Conservation (phyloP, 2,888 invertebrate genomes). For the Synergus umbraculus region DNA sequence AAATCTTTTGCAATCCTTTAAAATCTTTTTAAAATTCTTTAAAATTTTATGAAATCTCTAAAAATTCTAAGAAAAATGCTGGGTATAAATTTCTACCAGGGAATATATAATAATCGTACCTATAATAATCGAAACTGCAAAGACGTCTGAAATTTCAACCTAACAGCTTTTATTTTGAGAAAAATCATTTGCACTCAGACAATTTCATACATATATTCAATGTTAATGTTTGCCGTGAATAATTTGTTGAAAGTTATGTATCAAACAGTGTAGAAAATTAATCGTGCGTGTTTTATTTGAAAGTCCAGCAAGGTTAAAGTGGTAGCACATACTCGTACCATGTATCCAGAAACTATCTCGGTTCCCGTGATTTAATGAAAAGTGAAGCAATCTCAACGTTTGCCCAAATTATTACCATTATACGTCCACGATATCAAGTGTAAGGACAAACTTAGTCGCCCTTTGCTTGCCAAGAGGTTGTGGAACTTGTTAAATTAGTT, state of each 20-base stretch:
- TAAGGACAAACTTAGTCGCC: conserved; percentile 56
- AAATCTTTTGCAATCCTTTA: too few relatives aligned
- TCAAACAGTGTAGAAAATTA: conserved; percentile 54
- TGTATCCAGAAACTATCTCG: conserved; percentile 56
- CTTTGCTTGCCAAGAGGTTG: conserved; percentile 53
- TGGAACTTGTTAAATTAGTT: conserved; percentile 70
- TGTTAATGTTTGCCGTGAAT: not conserved
- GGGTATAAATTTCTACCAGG: too few relatives aligned
- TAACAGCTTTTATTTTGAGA: too few relatives aligned
- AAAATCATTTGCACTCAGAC: too few relatives aligned
- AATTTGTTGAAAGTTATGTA: not conserved
- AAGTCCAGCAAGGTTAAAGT: conserved; percentile 56
- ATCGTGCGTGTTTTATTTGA: conserved; percentile 65
- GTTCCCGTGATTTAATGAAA: conserved; percentile 66
- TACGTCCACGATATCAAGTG: conserved; percentile 47
- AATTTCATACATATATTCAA: too few relatives aligned
- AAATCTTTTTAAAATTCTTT: too few relatives aligned
- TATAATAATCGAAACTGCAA: too few relatives aligned
- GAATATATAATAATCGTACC: too few relatives aligned
- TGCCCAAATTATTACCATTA: conserved; percentile 66
- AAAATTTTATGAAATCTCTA: too few relatives aligned
- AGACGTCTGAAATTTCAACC: too few relatives aligned
- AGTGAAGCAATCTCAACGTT: conserved; percentile 68
- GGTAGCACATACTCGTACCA: conserved; percentile 48
- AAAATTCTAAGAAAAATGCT: too few relatives aligned